Evolutionary conservation across 2,888 invertebrate genomes (phyloP), one percentile per base, ranked within the genome.

Genomic region (Nephrotoma guestfalica): DNA sequence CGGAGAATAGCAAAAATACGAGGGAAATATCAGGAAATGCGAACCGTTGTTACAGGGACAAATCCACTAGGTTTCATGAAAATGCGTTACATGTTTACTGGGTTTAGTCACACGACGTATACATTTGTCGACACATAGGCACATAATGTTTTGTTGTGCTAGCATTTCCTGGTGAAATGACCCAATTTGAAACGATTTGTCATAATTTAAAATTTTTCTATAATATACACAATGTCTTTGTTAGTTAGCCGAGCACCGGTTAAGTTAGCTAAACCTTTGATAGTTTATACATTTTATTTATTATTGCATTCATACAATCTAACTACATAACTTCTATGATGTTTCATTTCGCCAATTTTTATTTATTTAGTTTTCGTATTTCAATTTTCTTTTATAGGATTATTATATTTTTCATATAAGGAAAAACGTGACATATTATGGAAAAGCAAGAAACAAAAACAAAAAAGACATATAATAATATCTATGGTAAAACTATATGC

Each of bases 361-460:
- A 15, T 47, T 57, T 71, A 71, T 71, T 71, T 71, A 71, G 30
- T 41, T 84, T 84, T 84, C 9, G 41, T n/a, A 84, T 84, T 84
- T 84, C 42, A 84, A 41, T 84, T 84, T 84, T 84, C 15, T 41
- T 41, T 84, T 84, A 41, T 47, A 47, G n/a, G 1, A 13, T 41
- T 41, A 71, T 71, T 41, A 41, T 84, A 84, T 71, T 41, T 15
- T 41, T 84, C 41, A 13, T 84, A 84, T 41, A 84, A 84, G 84
- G 84, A 84, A 84, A 84, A 84, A 84, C 84, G 84, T 84, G 84
- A 84, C 84, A 84, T 84, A 84, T 84, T 42, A 84, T 84, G 84
- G 84, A 42, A 84, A 84, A 41, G 41, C 71, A 30, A 71, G 71
- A 71, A 18, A 71, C 30, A 71, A n/a, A 71, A 18, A 71, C 30